Base-by-base conservation (phyloP, 2,797 vertebrate genomes). In the Pelobates cultripes region DNA sequence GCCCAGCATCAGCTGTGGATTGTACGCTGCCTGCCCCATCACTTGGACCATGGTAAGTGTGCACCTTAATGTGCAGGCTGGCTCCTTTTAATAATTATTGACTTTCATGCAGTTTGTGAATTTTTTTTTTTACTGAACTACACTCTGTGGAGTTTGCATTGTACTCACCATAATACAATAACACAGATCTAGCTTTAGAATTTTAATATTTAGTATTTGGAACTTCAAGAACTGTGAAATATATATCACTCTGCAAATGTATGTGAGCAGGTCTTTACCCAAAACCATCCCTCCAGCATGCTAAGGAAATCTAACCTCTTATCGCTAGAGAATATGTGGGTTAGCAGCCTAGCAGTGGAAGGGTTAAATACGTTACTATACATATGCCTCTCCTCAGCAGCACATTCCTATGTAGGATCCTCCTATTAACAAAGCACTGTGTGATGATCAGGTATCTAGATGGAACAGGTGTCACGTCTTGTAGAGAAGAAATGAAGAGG, bases 31-130 rank as follows among this genome's bases (percentile, higher is more conserved):
- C 28, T 79, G 5, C 44, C 53, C 44, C 4, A 8, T 55, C 82
- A 79, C 77, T 60, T 75, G 53, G 41, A 44, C 67, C 76, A 43
- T 64, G 71, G 81, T 83, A 71, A 83, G 82, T 75, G 5, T 40
- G n/a, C 17, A 70, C 64, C 75, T 43, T 67, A 6, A 69, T 75
- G 40, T 73, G 5, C 41, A 15, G 13, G 60, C 42, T 75, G 17
- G 28, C 45, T 73, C 44, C 3, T 8, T 13, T 66, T 43, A 57
- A 40, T 14, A 14, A 70, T 45, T 42, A 17, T 9, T 10, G 14
- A 43, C 40, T 45, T 57, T n/a, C 8, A 17, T 53, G 13, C 10
- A 67, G 12, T n/a, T 63, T 71, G 17, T n/a, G 40, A 60, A 28
- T 28, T 28, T 28, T 42, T 69, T 41, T 28, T 68, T 28, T n/a